A percentile compares a stretch with the other conserved stretches of the same genome.
These are phyloP conservation scores for Sciurus vulgaris DNA, from an alignment of 2,797 vertebrate genomes.

Conservation along the genomic window DNA sequence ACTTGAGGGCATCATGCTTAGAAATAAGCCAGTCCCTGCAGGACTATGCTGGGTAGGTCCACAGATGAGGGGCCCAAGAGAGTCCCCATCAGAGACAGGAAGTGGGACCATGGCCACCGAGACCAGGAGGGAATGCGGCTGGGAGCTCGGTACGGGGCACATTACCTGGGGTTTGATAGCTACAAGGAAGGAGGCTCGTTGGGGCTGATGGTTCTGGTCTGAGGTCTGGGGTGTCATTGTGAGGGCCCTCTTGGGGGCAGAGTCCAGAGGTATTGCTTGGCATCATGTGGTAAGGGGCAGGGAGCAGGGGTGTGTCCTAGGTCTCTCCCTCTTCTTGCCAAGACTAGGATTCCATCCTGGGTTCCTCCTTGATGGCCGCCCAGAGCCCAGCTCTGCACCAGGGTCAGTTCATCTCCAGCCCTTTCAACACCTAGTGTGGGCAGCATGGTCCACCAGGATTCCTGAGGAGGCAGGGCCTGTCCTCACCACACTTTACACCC, in stretches of 20 bases:
- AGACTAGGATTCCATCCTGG: background rate
- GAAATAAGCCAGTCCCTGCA: background rate
- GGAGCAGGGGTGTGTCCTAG: background rate
- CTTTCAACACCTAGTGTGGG: no score
- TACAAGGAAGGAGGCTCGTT: background rate
- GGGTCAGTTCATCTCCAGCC: background rate
- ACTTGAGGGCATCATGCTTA: background rate
- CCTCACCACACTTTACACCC: no score
- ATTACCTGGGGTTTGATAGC: background rate
- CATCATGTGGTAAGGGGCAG: background rate
- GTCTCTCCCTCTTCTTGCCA: no score
- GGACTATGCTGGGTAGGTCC: background rate
- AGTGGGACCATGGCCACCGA: background rate
- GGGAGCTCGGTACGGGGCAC: background rate
- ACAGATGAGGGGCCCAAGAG: background rate
- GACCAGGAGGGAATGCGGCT: rapidly evolving
- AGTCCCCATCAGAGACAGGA: background rate
- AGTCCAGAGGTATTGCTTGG: background rate
- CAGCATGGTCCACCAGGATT: background rate
- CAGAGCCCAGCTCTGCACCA: background rate
- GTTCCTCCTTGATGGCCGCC: background rate
- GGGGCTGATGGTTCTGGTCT: background rate
- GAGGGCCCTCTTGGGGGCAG: background rate
- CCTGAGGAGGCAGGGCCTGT: no score
- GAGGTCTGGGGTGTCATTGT: background rate